Evolutionary conservation across 2,113 vertebrate genomes (phyloP).

Genomic region (Brienomyrus brachyistius): DNA sequence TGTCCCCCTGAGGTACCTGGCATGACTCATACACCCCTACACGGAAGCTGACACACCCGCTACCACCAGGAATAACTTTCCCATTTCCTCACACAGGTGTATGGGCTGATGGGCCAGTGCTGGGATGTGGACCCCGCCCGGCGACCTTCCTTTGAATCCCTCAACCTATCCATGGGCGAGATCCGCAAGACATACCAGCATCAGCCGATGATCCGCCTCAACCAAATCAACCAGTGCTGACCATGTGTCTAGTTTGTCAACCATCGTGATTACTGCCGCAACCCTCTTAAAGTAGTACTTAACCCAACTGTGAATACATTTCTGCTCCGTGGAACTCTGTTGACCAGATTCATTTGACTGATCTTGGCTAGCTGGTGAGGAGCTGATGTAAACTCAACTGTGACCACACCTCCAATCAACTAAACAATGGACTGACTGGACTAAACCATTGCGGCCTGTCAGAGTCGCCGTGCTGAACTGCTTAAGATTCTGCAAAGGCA

Average conservation of each 20-base stretch:
- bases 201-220: constrained; percentile 41
- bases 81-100: constrained; percentile 39
- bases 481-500: neutral
- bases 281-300: constrained; percentile 9
- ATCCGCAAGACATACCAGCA: constrained; percentile 43
- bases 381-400: neutral
- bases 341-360: neutral
- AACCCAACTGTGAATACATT: neutral
- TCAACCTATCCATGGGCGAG: constrained; percentile 58
- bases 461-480: neutral
- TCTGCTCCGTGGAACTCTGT: neutral
- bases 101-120: constrained; percentile 71
- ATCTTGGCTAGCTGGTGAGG: neutral
- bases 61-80: neutral
- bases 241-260: neutral
- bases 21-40: neutral
- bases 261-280: neutral
- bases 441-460: neutral
- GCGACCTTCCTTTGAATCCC: constrained; percentile 68
- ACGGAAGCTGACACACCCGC: neutral
- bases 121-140: constrained; percentile 65
- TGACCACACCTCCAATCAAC: neutral
- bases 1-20: constrained; percentile 76
- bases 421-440: neutral
- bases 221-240: constrained; percentile 46